A percentile compares a stretch with the other conserved stretches of the same genome.
Conservation (phyloP, 2,797 vertebrate species). For the Danio choprae region DNA sequence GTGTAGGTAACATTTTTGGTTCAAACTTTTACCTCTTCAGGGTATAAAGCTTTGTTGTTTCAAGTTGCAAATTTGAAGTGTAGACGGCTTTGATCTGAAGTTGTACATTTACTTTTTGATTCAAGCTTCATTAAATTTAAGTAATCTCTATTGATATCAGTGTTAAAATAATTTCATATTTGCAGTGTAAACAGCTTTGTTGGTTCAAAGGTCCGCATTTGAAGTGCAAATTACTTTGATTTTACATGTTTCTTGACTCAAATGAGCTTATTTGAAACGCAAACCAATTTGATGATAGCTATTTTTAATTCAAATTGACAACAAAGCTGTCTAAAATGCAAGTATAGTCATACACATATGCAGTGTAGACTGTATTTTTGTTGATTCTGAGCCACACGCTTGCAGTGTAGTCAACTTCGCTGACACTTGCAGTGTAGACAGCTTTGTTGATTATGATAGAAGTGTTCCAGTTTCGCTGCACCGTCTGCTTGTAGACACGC, state of each 20-base stretch:
- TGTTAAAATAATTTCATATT: no score
- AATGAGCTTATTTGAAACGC: no score
- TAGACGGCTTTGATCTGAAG: not conserved
- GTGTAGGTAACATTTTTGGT: no score
- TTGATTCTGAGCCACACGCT: not conserved
- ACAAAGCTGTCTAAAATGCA: not conserved
- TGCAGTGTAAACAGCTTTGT: not conserved
- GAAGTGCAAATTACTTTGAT: no score
- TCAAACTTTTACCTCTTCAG: no score
- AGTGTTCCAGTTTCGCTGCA: slow-evolving; percentile 27
- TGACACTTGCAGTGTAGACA: slow-evolving; percentile 13
- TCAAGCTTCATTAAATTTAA: not conserved
- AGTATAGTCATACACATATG: not conserved
- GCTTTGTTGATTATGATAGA: slow-evolving; percentile 15
- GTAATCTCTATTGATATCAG: no score
- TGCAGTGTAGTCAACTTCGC: not conserved
- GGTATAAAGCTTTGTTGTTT: no score
- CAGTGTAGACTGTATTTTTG: not conserved
- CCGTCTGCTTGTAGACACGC: not conserved
- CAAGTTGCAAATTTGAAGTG: not conserved
- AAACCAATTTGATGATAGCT: no score
- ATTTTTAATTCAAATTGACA: not conserved
- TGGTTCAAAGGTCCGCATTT: not conserved
- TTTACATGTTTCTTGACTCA: no score
- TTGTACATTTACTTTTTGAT: not conserved